Base-by-base conservation (phyloP, 2,888 invertebrate genomes). In the Elegia similella region DNA sequence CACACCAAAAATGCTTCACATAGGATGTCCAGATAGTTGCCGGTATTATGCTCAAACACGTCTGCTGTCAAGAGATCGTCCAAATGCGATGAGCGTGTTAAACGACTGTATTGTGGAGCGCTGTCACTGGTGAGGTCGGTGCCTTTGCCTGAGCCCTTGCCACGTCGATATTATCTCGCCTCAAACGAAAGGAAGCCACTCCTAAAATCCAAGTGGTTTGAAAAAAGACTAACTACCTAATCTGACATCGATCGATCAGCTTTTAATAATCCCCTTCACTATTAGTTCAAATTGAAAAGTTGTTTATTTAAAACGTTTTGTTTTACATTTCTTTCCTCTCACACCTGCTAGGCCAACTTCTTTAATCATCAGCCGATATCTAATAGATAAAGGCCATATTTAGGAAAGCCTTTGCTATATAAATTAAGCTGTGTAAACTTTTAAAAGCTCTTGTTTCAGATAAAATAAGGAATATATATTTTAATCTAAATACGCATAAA, bases 51-150 rank as follows among this genome's bases (percentile, higher is more conserved):
- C 72, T 66, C 69, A 73, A 72, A 76, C 73, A 55, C 74, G 73
- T 73, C 75, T 84, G 80, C 87, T 86, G 89, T 89, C 89, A 87
- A 74, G 81, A 78, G 70, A 78, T 78, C 76, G 73, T 79, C 84
- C 78, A 76, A 86, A 84, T 79, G 81, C 81, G 88, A 85, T 80
- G 84, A 88, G 88, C 89, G 86, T 88, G 85, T 87, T 88, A 88
- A 88, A 89, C 86, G 87, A 82, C 79, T 80, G 84, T 82, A 87
- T 89, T 90, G 88, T 89, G 79, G 77, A 68, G 73, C 69, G 79
- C 85, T 84, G 86, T 87, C 87, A 83, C 83, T 78, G 80, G 63
- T 63, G 70, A 67, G 68, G 80, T 73, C 84, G 86, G 84, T 80
- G 71, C 80, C 86, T 86, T 87, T 84, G 80, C 72, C 62, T 68